Base-by-base conservation (phyloP, 2,113 vertebrate genomes). In the Sceloporus tristichus region DNA sequence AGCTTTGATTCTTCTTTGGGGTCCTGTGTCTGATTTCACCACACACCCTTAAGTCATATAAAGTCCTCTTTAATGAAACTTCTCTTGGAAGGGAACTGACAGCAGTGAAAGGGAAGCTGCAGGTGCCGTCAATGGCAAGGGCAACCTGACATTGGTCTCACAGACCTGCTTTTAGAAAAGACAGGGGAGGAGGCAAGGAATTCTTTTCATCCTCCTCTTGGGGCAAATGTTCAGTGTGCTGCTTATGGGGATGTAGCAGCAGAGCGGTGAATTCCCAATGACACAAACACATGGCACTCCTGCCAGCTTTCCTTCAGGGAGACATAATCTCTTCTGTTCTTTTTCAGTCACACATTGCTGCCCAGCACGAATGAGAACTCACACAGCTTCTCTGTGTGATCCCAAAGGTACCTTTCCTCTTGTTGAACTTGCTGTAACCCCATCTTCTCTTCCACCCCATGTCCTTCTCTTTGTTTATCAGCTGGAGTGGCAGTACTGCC, bases 351-450 rank as follows among this genome's bases (percentile, higher is more conserved):
- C 9, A 78, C 73, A 9, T 0, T 18, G 79, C 40, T 0, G 0
- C 27, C 40, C 68, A 74, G 19, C 10, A 27, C 16, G 23, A 34
- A 90, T 19, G 0, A 0, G 0, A 1, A 83, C 38, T 18, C 34
- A 75, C 23, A 53, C 73, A 91, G 19, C 38, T 16, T 3, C 88
- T 3, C 3, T 68, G 62, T n/a, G 0, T 1, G 1, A 10, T 23
- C 66, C 0, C 21, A 79, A 87, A 87, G 1, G 9, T 42, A 70
- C 56, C 0, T 18, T 27, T 21, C 9, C 38, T n/a, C 40, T 79
- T 70, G n/a, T 8, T 68, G n/a, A 83, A 74, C 79, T 66, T 76
- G 70, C 56, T 25, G 71, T 79, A 82, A 65, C 79, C 56, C 82
- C 38, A 18, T 1, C 18, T 62, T 62, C 59, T 62, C 18, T 16